These are phyloP conservation scores for Bombus waltoni DNA, from an alignment of 1,140 invertebrate species.

Conservation along the genomic window DNA sequence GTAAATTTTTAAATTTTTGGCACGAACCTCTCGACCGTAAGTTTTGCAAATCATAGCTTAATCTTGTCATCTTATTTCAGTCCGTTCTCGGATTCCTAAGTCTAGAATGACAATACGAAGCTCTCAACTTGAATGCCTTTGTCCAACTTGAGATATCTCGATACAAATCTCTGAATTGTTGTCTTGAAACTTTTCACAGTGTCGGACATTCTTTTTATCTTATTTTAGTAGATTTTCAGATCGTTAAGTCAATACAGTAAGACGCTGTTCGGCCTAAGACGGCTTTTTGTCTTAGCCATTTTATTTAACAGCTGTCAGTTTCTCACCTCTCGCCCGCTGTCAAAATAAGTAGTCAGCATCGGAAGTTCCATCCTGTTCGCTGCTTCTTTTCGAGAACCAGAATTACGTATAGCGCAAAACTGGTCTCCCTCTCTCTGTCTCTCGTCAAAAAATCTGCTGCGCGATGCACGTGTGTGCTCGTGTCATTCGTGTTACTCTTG, in stretches of 20 bases:
- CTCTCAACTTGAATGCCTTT: not conserved
- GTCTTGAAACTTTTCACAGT: not conserved
- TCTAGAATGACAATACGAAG: not conserved
- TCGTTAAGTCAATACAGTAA: not conserved
- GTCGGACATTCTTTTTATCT: not conserved
- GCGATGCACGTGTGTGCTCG: slow-evolving; percentile 41
- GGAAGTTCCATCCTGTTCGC: slow-evolving; percentile 19
- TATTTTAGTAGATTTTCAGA: not conserved
- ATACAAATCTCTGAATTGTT: too few relatives aligned
- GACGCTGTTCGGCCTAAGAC: too few relatives aligned
- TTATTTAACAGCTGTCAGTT: slow-evolving; percentile 20
- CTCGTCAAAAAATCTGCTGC: slow-evolving; percentile 31
- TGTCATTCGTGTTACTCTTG: slow-evolving; percentile 27
- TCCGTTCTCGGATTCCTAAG: not conserved
- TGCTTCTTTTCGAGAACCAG: slow-evolving; percentile 62
- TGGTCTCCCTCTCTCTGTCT: slow-evolving; percentile 20
- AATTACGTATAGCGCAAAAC: slow-evolving; percentile 43
- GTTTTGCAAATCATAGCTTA: not conserved
- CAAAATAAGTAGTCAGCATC: slow-evolving; percentile 11
- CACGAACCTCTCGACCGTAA: not conserved
- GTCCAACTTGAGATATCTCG: not conserved
- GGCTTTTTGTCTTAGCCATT: not conserved
- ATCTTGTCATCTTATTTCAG: not conserved
- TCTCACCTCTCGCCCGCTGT: slow-evolving; percentile 7
- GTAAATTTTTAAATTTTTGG: not conserved